Conservation (phyloP, 2,797 vertebrate species). For the Pempheris klunzingeri region DNA sequence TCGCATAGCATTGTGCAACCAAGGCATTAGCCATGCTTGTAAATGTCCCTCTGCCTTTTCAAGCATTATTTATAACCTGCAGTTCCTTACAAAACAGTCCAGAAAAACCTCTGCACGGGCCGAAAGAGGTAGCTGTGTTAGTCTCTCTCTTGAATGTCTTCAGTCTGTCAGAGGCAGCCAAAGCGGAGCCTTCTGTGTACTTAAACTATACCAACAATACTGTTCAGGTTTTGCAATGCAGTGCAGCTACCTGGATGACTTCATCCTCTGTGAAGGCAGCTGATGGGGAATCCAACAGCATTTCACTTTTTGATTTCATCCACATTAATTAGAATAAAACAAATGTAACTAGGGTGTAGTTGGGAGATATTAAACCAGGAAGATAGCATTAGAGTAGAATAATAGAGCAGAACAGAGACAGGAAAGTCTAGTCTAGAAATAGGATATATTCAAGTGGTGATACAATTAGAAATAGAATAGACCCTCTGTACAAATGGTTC, state of each 20-base stretch:
- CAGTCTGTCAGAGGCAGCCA: constrained; percentile 25
- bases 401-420: background rate
- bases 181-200: constrained; percentile 27
- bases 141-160: constrained; percentile 1
- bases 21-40: constrained; percentile 28
- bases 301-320: constrained; percentile 34
- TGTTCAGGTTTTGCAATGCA: constrained; percentile 48
- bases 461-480: background rate
- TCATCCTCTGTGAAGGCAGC: constrained; percentile 34
- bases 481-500: background rate
- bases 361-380: background rate
- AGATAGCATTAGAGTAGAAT: background rate
- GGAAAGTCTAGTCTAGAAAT: background rate
- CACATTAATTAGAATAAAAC: background rate
- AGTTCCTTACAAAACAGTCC: background rate
- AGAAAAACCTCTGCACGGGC: constrained; percentile 4
- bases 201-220: constrained; percentile 37
- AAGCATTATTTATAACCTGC: constrained; percentile 26
- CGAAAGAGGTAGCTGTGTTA: background rate
- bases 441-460: too few species aligned
- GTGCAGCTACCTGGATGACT: constrained; percentile 51
- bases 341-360: background rate
- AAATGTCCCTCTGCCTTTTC: constrained; percentile 45
- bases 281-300: constrained; percentile 15
- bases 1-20: constrained; percentile 40